Evolutionary conservation across 2,797 vertebrate species (phyloP).

Genomic region (Lagocephalus sceleratus): DNA sequence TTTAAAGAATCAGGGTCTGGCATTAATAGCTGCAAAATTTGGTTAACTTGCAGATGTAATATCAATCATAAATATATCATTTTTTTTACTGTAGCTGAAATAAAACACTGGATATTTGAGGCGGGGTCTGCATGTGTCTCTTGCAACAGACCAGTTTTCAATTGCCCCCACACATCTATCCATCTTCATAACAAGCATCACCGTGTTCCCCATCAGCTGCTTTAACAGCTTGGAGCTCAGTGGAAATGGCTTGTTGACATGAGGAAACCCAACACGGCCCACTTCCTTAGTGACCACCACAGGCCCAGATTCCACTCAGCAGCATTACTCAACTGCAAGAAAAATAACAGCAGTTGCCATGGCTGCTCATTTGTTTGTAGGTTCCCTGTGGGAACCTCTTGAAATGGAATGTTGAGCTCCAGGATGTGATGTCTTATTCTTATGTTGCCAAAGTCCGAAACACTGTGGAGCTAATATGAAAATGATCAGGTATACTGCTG

Average conservation of each 20-base stretch:
- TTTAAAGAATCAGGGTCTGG: background rate
- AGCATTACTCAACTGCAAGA: conserved; percentile 38
- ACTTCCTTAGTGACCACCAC: conserved; percentile 61
- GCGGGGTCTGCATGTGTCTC: background rate
- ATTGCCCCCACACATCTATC: conserved; percentile 4
- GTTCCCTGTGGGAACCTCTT: conserved; percentile 52
- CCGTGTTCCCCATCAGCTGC: conserved; percentile 18
- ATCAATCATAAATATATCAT: background rate
- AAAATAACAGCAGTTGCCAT: conserved; percentile 63
- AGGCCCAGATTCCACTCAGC: conserved; percentile 48
- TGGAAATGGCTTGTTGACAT: conserved; percentile 56
- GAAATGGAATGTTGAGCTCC: conserved; percentile 22
- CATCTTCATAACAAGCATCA: conserved; percentile 19
- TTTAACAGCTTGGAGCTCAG: conserved; percentile 27
- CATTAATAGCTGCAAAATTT: background rate
- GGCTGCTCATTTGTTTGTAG: conserved; percentile 65
- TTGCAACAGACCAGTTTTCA: conserved; percentile 3
- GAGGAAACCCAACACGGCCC: conserved; percentile 39
- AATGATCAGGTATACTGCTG: conserved; percentile 26
- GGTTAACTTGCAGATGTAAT: background rate
- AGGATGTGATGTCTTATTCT: conserved; percentile 29
- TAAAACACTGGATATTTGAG: background rate
- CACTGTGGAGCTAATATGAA: conserved; percentile 29
- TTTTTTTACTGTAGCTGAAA: too few relatives aligned
- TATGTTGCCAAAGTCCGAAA: conserved; percentile 28